Conservation (phyloP, 2,888 invertebrate species). For the Trichopria drosophilae region DNA sequence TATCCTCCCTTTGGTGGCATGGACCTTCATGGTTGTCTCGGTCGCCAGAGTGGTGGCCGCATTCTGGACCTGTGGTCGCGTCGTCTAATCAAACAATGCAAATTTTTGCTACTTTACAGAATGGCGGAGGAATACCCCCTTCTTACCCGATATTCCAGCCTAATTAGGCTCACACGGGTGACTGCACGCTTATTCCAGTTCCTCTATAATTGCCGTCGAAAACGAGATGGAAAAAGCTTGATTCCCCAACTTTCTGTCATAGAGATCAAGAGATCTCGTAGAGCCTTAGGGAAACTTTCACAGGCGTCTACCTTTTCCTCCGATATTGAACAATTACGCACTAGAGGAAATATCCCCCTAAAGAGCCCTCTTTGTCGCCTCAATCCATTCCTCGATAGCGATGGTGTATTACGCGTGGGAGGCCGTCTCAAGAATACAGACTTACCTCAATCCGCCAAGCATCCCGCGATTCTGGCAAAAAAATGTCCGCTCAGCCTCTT, state of each 20-base stretch:
- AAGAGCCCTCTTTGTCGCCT: background rate
- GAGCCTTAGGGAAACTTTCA: too few relatives aligned
- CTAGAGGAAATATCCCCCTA: background rate
- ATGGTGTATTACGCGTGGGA: too few relatives aligned
- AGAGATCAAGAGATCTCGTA: too few relatives aligned
- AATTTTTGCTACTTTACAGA: background rate
- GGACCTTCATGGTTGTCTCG: background rate
- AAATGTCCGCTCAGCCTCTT: conserved; percentile 2
- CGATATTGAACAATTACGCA: background rate
- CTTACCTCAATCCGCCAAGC: background rate
- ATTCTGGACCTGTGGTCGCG: too few relatives aligned
- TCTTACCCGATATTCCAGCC: too few relatives aligned
- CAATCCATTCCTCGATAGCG: too few relatives aligned
- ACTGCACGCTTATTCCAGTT: background rate
- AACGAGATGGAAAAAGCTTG: background rate
- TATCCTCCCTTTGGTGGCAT: background rate
- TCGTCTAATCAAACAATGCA: too few relatives aligned
- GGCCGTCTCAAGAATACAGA: conserved; percentile 25
- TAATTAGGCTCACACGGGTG: too few relatives aligned
- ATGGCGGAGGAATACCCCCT: too few relatives aligned
- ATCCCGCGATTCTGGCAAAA: conserved; percentile 10
- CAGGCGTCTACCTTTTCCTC: too few relatives aligned
- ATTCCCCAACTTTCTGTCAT: background rate
- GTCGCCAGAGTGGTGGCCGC: background rate
- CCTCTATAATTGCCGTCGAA: background rate